Conservation (phyloP, 2,113 vertebrate genomes). For the Notarius quadriscutis region DNA sequence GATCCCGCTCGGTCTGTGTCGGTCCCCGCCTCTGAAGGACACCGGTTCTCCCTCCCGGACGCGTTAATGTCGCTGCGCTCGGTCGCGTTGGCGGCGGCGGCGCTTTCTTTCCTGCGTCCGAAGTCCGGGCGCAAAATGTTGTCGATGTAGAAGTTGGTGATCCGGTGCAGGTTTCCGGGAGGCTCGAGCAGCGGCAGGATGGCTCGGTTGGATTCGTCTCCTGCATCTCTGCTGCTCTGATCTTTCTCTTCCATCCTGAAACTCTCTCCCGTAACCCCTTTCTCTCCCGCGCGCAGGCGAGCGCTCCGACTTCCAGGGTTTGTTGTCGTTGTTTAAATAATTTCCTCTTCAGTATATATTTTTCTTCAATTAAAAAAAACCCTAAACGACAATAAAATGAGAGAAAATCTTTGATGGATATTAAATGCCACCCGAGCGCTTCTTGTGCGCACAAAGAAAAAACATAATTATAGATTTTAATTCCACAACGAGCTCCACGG, state of each 20-base stretch:
- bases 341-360: constrained; percentile 20
- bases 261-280: constrained; percentile 59
- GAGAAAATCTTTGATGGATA: constrained; percentile 5
- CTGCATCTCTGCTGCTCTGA: constrained; percentile 66
- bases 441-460: constrained; percentile 65
- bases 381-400: constrained; percentile 22
- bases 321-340: constrained; percentile 3
- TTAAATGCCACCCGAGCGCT: constrained; percentile 55
- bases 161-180: constrained; percentile 79
- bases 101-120: constrained; percentile 78
- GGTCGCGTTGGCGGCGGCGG: constrained; percentile 28
- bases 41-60: constrained; percentile 60
- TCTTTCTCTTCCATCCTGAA: constrained; percentile 84
- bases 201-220: constrained; percentile 74
- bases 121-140: constrained; percentile 91
- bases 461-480: constrained; percentile 60
- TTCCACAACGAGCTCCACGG: constrained; percentile 39
- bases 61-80: constrained; percentile 54
- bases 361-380: constrained; percentile 19
- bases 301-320: constrained; percentile 47
- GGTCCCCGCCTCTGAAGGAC: constrained; percentile 59
- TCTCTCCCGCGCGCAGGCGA: constrained; percentile 42
- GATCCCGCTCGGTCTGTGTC: constrained; percentile 53
- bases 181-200: constrained; percentile 73
- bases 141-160: constrained; percentile 95